phyloP scores from a whole-genome alignment of 53 echinoderm and acorn worm species.

The Temnopleurus reevesii region DNA sequence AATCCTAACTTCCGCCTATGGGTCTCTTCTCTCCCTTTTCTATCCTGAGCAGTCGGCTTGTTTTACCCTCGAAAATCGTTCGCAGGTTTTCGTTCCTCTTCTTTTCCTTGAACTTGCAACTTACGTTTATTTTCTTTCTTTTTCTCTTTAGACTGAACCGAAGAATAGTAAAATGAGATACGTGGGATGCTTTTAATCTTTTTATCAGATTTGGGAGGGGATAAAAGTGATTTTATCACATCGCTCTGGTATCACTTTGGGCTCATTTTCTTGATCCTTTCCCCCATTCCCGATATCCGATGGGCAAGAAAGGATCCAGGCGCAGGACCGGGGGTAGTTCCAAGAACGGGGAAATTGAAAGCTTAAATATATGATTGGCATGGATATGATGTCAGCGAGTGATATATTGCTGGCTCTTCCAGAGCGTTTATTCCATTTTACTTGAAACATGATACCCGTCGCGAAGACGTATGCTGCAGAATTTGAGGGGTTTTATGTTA shows the following conservation, averaged over 20 bases:
- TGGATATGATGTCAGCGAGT: conserved; percentile 47
- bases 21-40: not conserved
- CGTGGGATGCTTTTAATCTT: not conserved
- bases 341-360: conserved; percentile 42
- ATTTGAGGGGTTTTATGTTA: conserved; percentile 46
- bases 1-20: conserved; percentile 58
- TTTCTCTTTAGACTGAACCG: not conserved
- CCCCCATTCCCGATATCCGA: not conserved
- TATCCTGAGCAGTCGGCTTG: conserved; percentile 23
- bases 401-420: conserved; percentile 55
- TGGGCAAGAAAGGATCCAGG: conserved; percentile 21
- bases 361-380: conserved; percentile 44
- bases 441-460: conserved; percentile 33
- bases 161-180: not conserved
- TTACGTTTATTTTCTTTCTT: not conserved
- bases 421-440: conserved; percentile 44
- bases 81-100: not conserved
- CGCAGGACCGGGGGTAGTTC: not conserved
- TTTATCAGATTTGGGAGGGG: not conserved
- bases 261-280: conserved; percentile 23
- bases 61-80: not conserved
- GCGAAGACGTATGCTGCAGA: conserved; percentile 58
- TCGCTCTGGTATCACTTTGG: not conserved
- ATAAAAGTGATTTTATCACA: conserved; percentile 40
- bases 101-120: not conserved